phyloP scores from a whole-genome alignment of 2,888 invertebrate species.

The Agrochola circellaris region DNA sequence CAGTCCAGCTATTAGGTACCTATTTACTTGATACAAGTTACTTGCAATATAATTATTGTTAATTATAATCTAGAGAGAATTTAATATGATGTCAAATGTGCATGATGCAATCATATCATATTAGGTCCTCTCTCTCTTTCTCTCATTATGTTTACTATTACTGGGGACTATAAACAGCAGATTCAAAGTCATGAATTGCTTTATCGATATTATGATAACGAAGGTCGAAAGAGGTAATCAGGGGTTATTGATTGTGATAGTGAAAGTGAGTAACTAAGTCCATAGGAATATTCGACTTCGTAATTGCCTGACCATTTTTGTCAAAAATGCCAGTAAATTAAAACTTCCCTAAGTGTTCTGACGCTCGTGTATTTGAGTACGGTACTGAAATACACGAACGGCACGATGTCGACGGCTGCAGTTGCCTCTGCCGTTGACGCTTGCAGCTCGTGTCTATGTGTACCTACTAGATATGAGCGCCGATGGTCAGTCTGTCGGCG shows the following conservation, averaged over 20 bases:
- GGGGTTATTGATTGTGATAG: not conserved
- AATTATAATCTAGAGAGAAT: not conserved
- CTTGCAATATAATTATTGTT: not conserved
- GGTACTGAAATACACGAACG: too few relatives aligned
- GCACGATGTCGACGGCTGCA: too few relatives aligned
- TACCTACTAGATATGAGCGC: too few relatives aligned
- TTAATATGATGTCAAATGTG: not conserved
- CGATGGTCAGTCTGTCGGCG: too few relatives aligned
- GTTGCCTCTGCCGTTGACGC: too few relatives aligned
- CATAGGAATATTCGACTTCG: not conserved
- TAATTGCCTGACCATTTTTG: not conserved
- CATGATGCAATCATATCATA: not conserved
- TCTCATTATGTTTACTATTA: slow-evolving; percentile 6
- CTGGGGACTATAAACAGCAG: slow-evolving; percentile 11
- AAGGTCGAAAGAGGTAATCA: slow-evolving; percentile 5
- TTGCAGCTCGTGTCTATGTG: too few relatives aligned
- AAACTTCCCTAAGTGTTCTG: too few relatives aligned
- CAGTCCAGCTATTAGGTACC: too few relatives aligned
- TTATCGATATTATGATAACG: slow-evolving; percentile 2
- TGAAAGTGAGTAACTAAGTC: not conserved
- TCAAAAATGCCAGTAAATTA: too few relatives aligned
- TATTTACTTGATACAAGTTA: not conserved
- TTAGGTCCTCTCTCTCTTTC: not conserved
- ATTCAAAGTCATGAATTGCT: not conserved
- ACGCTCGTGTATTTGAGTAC: too few relatives aligned